Percentiles rank a stretch among this genome's conserved stretches.
These are phyloP conservation scores for Erpornis zantholeuca DNA, from an alignment of 2,113 vertebrate genomes.

Conservation along the genomic window DNA sequence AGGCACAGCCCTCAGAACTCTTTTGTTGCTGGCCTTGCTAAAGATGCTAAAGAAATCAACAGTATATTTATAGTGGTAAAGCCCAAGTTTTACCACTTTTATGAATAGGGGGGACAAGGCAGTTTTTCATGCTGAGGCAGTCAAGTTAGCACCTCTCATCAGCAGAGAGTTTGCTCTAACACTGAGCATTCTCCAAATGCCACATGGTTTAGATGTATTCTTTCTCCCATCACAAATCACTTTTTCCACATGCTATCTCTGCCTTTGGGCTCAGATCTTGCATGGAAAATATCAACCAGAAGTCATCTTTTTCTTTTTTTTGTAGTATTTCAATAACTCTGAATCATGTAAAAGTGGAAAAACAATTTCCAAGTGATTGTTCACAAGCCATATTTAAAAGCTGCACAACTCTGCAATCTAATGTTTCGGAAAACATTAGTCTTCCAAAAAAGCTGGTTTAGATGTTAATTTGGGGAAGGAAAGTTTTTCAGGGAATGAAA, in stretches of 20 bases:
- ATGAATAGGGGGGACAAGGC: not conserved
- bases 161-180: not conserved
- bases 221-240: not conserved
- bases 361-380: not conserved
- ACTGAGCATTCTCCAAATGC: conserved; percentile 6
- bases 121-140: not conserved
- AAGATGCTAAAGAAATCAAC: not conserved
- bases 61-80: not conserved
- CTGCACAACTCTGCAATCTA: not conserved
- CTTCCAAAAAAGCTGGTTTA: not conserved
- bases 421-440: not conserved
- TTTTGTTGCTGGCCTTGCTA: not conserved
- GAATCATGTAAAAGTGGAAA: not conserved
- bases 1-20: not conserved
- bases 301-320: not conserved
- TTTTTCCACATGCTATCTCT: conserved; percentile 4
- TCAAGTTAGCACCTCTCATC: not conserved
- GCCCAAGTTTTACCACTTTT: not conserved
- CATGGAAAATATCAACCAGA: not conserved
- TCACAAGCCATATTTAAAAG: not conserved
- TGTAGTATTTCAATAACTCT: not conserved
- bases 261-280: not conserved
- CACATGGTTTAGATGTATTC: conserved; percentile 8
- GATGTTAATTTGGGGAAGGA: not conserved
- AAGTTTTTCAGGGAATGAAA: not conserved